Base-by-base conservation (phyloP, 1,140 invertebrate species). In the Caenorhabditis tropicalis region DNA sequence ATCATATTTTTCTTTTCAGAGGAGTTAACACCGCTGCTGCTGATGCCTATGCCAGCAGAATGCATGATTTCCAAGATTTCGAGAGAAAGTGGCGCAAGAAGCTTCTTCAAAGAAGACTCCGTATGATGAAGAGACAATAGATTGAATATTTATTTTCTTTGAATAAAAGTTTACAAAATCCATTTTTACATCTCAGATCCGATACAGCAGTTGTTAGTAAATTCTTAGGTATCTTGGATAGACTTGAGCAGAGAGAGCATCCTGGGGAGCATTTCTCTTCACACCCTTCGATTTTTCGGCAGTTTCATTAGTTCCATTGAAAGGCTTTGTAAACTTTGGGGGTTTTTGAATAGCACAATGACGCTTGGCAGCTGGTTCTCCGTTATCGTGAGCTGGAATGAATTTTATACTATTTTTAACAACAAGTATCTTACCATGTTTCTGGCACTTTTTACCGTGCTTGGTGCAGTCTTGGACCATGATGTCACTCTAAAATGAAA, bases 61-160 rank as follows among this genome's bases (percentile, higher is more conserved):
- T 74, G 65, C 65, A 74, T 10, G 65, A 74, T 19, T 74, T 74
- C 65, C 65, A 74, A 46, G 65, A 74, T n/a, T 74, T 74, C 15
- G 65, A 74, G 65, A 74, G 48, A n/a, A 82, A 82, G 31, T 82
- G 53, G 53, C 80, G 36, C 36, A 82, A 39, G 16, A 56, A 82
- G 65, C 29, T 74, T 15, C 65, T 74, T 46, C 65, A 74, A 46
- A 74, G 65, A 74, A 74, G 65, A 43, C 65, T 74, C 7, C 33
- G 65, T 7, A 74, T 74, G 65, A 74, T 74, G 65, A 74, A 43
- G 36, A 74, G 65, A 74, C 65, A 74, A 46, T 74, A 74, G 36
- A 36, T 19, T 24, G 21, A 31, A 16, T 15, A 48, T 48, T 9
- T 48, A 21, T 3, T 19, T 21, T 33, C 19, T 46, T 79, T 27